Percentiles rank a stretch among this genome's conserved stretches.
phyloP scores from a whole-genome alignment of 2,888 invertebrate species.

The Monochamus alternatus region DNA sequence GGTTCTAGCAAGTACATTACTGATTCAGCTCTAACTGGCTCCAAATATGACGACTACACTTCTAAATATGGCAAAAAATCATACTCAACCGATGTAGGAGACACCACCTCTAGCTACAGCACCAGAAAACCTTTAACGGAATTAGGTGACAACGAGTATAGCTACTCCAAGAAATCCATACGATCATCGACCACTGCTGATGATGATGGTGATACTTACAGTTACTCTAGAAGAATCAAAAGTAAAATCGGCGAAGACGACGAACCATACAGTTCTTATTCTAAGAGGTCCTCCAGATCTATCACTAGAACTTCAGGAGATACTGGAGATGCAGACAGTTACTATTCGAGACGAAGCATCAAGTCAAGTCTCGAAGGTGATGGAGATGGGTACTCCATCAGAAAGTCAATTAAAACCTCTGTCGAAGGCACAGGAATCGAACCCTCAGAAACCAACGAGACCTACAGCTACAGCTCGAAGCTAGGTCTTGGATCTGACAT shows the following conservation, averaged over 20 bases:
- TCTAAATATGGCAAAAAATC: conserved; percentile 57
- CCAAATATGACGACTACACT: conserved; percentile 57
- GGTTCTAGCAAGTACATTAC: conserved; percentile 49
- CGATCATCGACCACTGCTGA: conserved; percentile 49
- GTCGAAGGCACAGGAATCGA: conserved; percentile 60
- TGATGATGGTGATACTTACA: conserved; percentile 52
- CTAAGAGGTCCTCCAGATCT: conserved; percentile 54
- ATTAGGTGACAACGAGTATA: conserved; percentile 53
- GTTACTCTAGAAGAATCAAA: conserved; percentile 51
- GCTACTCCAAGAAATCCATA: conserved; percentile 51
- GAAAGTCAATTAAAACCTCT: conserved; percentile 59
- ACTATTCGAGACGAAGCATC: conserved; percentile 59
- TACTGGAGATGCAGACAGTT: conserved; percentile 56
- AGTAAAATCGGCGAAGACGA: conserved; percentile 45
- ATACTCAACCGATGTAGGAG: conserved; percentile 47
- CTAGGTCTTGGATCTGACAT: conserved; percentile 54
- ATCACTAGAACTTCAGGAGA: conserved; percentile 48
- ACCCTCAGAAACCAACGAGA: conserved; percentile 53
- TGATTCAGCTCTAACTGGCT: conserved; percentile 40
- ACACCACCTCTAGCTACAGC: conserved; percentile 52
- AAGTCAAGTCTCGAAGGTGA: conserved; percentile 61
- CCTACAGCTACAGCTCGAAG: conserved; percentile 54
- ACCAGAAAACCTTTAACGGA: conserved; percentile 53
- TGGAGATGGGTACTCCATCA: conserved; percentile 61
- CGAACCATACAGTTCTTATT: conserved; percentile 52